Percentiles rank a stretch among this genome's conserved stretches.
Evolutionary conservation across 2,888 invertebrate genomes (phyloP).

Genomic region (Itoplectis maculator): DNA sequence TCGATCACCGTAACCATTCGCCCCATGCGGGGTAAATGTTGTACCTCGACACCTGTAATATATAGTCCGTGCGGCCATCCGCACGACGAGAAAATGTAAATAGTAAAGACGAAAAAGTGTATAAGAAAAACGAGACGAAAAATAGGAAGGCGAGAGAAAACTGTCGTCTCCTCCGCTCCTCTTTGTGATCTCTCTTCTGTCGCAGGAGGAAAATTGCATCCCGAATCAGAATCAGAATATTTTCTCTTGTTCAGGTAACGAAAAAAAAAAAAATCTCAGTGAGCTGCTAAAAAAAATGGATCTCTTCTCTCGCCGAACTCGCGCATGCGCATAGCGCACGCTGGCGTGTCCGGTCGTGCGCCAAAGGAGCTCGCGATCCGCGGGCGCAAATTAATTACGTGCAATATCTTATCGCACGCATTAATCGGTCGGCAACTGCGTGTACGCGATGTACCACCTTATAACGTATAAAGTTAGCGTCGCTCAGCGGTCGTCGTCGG

Average conservation of each 20-base stretch:
- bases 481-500: no score
- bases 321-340: neutral
- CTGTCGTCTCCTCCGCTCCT: constrained; percentile 21
- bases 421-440: constrained; percentile 66
- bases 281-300: no score
- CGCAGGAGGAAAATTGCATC: neutral
- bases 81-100: constrained; percentile 61
- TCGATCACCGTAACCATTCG: constrained; percentile 36
- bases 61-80: constrained; percentile 40
- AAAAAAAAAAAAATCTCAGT: no score
- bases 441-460: constrained; percentile 67
- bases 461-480: constrained; percentile 60
- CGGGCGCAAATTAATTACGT: constrained; percentile 68
- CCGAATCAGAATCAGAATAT: no score
- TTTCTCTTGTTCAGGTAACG: no score
- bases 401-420: constrained; percentile 67
- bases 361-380: constrained; percentile 21
- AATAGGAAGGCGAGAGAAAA: constrained; percentile 18
- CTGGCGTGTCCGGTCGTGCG: constrained; percentile 34
- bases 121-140: constrained; percentile 28
- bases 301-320: no score
- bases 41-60: constrained; percentile 64
- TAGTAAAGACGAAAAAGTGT: constrained; percentile 41
- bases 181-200: constrained; percentile 17
- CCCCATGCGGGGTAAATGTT: constrained; percentile 24